Conservation (phyloP, 1,140 invertebrate genomes). For the Drosophila murphyi region DNA sequence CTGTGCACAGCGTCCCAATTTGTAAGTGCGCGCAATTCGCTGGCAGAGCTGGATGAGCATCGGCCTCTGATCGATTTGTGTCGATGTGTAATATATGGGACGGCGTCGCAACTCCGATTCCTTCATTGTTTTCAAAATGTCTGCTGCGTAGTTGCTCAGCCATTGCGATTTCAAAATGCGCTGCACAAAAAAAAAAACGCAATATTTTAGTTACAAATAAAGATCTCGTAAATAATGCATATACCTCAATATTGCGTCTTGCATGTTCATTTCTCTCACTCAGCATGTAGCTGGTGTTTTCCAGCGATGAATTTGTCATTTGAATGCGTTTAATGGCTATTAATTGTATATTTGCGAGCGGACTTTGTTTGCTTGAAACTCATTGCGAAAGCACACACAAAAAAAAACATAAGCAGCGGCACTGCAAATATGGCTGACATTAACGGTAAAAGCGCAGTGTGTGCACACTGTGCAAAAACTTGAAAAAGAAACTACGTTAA, state of each 20-base stretch:
- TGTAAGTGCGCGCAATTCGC: slow-evolving; percentile 9
- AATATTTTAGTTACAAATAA: not conserved
- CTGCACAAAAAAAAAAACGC: slow-evolving; percentile 17
- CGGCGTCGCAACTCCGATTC: slow-evolving; percentile 53
- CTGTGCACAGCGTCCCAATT: slow-evolving; percentile 48
- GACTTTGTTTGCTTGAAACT: slow-evolving; percentile 3
- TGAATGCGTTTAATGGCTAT: not conserved
- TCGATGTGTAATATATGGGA: slow-evolving; percentile 41
- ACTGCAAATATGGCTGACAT: slow-evolving; percentile 30
- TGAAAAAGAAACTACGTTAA: not conserved
- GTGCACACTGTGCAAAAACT: not conserved
- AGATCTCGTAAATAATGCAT: not conserved
- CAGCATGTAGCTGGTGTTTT: slow-evolving; percentile 38
- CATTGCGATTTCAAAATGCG: slow-evolving; percentile 54
- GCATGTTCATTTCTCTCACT: slow-evolving; percentile 15
- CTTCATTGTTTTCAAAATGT: slow-evolving; percentile 61
- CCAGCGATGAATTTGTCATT: slow-evolving; percentile 36
- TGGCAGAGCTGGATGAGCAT: slow-evolving; percentile 46
- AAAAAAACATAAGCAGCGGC: not conserved
- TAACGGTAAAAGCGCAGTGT: slow-evolving; percentile 33
- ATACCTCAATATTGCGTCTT: slow-evolving; percentile 43
- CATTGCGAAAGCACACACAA: slow-evolving; percentile 14
- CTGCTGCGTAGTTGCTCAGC: slow-evolving; percentile 57
- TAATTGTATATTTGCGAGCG: not conserved
- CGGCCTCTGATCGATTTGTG: slow-evolving; percentile 41